These are phyloP conservation scores for Magallana ariakensis DNA, from an alignment of 1,140 invertebrate species.

Conservation along the genomic window DNA sequence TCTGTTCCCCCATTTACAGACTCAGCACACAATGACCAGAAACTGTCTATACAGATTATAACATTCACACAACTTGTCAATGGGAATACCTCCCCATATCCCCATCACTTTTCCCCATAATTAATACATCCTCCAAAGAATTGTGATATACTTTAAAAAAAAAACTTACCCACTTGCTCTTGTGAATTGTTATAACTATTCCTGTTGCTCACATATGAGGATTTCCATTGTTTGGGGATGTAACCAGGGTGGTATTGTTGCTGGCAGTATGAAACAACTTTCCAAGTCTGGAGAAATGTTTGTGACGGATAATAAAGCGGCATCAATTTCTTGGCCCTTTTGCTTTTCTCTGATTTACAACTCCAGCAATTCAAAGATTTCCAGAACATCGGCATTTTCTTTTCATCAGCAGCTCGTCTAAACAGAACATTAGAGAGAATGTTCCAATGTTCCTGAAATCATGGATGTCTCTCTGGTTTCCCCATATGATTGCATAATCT, in stretches of 20 bases:
- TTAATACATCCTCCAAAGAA: not conserved
- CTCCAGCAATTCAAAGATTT: slow-evolving; percentile 28
- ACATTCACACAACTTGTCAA: not conserved
- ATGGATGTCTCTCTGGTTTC: slow-evolving; percentile 15
- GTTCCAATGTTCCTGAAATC: not conserved
- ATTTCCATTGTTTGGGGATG: slow-evolving; percentile 29
- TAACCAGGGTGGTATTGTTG: slow-evolving; percentile 5
- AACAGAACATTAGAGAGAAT: slow-evolving; percentile 6
- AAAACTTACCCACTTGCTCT: slow-evolving; percentile 1
- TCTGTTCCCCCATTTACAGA: slow-evolving; percentile 10
- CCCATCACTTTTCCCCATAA: not conserved
- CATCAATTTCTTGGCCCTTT: slow-evolving; percentile 14
- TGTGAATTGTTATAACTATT: slow-evolving; percentile 1
- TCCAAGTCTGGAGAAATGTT: slow-evolving; percentile 18
- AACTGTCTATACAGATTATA: not conserved
- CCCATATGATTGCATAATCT: slow-evolving; percentile 32
- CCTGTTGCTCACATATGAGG: not conserved
- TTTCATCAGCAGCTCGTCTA: not conserved
- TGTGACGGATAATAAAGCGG: not conserved
- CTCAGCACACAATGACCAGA: not conserved
- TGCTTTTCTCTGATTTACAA: slow-evolving; percentile 29
- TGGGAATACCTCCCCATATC: not conserved
- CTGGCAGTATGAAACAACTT: slow-evolving; percentile 28
- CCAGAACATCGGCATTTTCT: slow-evolving; percentile 22
- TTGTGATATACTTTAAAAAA: not conserved